Percentiles rank a stretch among this genome's conserved stretches.
Evolutionary conservation across 2,888 invertebrate genomes (phyloP).

Genomic region (Ischnura elegans): DNA sequence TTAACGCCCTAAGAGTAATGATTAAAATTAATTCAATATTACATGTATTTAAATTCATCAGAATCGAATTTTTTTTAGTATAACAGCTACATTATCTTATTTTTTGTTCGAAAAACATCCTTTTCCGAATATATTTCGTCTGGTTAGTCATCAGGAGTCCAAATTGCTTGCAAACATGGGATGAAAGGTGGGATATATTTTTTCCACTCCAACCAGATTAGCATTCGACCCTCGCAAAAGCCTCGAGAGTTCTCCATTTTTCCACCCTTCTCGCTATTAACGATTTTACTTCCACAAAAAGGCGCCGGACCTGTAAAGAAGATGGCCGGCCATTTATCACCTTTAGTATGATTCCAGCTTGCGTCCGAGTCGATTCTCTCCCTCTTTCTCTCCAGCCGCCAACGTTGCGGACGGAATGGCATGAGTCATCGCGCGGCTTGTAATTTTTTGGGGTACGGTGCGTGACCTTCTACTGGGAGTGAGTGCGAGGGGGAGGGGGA

Average conservation of each 20-base stretch:
- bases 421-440: not conserved
- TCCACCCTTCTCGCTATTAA: not conserved
- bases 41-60: too few species aligned
- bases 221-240: not conserved
- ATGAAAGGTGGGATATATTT: too few species aligned
- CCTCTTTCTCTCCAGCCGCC: too few species aligned
- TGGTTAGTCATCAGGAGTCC: too few species aligned
- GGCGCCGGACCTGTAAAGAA: not conserved
- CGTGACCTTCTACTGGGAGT: slow-evolving; percentile 7
- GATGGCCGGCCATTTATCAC: not conserved
- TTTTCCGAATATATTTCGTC: too few species aligned
- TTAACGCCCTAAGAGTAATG: too few species aligned
- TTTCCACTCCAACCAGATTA: not conserved
- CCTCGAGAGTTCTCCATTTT: not conserved
- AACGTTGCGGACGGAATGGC: too few species aligned
- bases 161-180: too few species aligned
- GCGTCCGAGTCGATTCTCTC: not conserved
- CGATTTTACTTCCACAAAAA: not conserved
- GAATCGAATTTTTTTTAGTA: too few species aligned
- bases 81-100: too few species aligned
- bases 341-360: not conserved
- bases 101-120: too few species aligned
- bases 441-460: not conserved
- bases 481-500: not conserved
- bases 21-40: too few species aligned